A percentile compares a stretch with the other conserved stretches of the same genome.
These are phyloP conservation scores for Sebastolobus alascanus DNA, from an alignment of 2,797 vertebrate genomes.

Conservation along the genomic window DNA sequence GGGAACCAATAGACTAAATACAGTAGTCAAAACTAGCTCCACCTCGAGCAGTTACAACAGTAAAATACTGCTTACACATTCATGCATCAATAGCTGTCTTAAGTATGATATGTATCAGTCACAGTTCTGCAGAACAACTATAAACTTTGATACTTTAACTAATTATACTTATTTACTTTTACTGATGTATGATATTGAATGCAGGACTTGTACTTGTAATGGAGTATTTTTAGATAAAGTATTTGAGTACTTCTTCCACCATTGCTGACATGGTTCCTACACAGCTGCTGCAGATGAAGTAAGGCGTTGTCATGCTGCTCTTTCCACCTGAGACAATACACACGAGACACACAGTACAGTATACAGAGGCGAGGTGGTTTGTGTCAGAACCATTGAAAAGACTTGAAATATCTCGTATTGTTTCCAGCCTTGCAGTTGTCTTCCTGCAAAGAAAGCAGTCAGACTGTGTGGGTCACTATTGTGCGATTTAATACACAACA, in stretches of 20 bases:
- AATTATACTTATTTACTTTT: not conserved
- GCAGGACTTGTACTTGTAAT: not conserved
- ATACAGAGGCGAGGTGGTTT: constrained; percentile 6
- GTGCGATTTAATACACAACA: constrained; percentile 48
- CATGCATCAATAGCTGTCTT: not conserved
- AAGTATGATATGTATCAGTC: not conserved
- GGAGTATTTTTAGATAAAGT: not conserved
- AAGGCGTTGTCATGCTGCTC: not conserved
- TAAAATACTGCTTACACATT: not conserved
- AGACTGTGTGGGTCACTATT: constrained; percentile 20
- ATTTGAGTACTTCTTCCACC: not conserved
- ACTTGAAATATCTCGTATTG: constrained; percentile 19
- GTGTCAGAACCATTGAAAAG: constrained; percentile 24
- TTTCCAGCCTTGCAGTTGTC: constrained; percentile 24
- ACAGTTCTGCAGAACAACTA: not conserved
- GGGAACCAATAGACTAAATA: not conserved
- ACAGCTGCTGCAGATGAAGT: not conserved
- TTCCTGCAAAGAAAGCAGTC: constrained; percentile 2
- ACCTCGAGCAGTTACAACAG: not conserved
- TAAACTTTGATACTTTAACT: constrained; percentile 2
- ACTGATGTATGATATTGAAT: not conserved
- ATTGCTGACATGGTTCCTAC: not conserved
- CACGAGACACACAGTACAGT: not conserved
- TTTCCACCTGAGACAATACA: not conserved
- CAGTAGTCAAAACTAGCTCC: not conserved